A percentile compares a stretch with the other conserved stretches of the same genome.
phyloP scores from a whole-genome alignment of 35 echinoderm and acorn worm species.

The Apostichopus japonicus region DNA sequence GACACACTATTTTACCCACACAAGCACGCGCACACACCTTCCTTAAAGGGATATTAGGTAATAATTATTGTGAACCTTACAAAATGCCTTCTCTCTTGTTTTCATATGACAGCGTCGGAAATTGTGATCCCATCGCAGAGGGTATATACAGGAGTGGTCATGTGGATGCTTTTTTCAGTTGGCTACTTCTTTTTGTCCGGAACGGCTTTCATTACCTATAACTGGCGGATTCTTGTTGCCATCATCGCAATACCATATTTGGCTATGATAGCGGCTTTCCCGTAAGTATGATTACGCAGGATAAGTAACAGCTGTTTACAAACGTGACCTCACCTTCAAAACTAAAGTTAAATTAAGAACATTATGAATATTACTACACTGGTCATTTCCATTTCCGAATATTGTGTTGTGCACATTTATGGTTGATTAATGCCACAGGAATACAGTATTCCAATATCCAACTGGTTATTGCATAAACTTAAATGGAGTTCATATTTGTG shows the following conservation, averaged over 20 bases:
- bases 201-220: neutral
- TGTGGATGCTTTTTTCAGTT: conserved; percentile 28
- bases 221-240: neutral
- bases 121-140: neutral
- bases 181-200: conserved; percentile 34
- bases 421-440: too few relatives aligned
- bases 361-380: too few relatives aligned
- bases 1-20: neutral
- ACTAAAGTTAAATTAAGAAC: too few relatives aligned
- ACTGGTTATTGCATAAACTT: too few relatives aligned
- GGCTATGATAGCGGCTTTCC: neutral
- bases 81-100: neutral
- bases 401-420: too few relatives aligned
- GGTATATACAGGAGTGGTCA: neutral
- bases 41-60: neutral
- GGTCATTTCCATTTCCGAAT: too few relatives aligned
- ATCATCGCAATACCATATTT: conserved; percentile 3
- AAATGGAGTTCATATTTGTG: too few relatives aligned
- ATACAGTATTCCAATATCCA: too few relatives aligned
- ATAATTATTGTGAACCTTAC: neutral
- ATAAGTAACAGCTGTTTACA: too few relatives aligned
- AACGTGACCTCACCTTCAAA: too few relatives aligned
- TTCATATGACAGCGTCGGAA: neutral
- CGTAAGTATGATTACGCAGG: neutral
- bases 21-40: neutral